A percentile compares a stretch with the other conserved stretches of the same genome.
Conservation (phyloP, 2,888 invertebrate genomes). For the Volucella zonaria region DNA sequence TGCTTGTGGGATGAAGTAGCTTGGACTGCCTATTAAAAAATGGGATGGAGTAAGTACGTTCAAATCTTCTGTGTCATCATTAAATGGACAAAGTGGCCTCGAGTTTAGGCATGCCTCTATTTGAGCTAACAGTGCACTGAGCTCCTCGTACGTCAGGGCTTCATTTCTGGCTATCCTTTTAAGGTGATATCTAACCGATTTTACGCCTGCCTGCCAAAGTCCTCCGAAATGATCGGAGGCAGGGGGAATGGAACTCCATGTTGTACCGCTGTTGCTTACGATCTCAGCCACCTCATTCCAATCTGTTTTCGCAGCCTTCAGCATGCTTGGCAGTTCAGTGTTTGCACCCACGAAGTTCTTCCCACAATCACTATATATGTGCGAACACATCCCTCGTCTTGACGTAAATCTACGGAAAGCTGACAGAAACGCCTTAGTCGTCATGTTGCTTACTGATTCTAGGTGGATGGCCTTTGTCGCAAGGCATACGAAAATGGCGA, state of each 20-base stretch:
- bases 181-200: neutral
- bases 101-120: slow-evolving; percentile 15
- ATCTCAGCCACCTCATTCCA: neutral
- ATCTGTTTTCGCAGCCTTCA: neutral
- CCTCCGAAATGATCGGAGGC: slow-evolving; percentile 40
- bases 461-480: slow-evolving; percentile 55
- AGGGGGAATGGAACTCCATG: slow-evolving; percentile 76
- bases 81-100: neutral
- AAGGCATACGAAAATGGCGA: slow-evolving; percentile 76
- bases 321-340: too few relatives aligned
- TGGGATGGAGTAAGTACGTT: slow-evolving; percentile 10
- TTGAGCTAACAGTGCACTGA: slow-evolving; percentile 2
- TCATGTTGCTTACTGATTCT: slow-evolving; percentile 52
- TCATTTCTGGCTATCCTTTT: neutral
- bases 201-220: neutral
- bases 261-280: slow-evolving; percentile 38
- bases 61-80: neutral
- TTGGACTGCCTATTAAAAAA: slow-evolving; percentile 6
- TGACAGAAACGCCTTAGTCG: slow-evolving; percentile 73
- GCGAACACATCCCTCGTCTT: slow-evolving; percentile 74
- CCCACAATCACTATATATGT: slow-evolving; percentile 76
- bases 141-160: slow-evolving; percentile 7
- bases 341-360: too few relatives aligned
- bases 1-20: too few relatives aligned
- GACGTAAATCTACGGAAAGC: slow-evolving; percentile 75